phyloP scores from a whole-genome alignment of 2,888 invertebrate genomes.

The Xylota sylvarum region DNA sequence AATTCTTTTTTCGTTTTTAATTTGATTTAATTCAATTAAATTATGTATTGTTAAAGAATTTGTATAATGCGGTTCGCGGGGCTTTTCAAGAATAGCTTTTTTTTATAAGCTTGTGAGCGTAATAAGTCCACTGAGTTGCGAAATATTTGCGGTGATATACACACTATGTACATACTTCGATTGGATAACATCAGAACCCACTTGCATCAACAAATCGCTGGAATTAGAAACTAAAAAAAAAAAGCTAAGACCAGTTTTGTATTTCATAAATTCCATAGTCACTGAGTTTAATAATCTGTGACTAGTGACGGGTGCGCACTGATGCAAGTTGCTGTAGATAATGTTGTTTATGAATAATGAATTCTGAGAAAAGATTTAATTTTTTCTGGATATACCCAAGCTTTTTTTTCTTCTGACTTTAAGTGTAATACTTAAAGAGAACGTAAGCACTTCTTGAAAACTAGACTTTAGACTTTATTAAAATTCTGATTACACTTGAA shows the following conservation, averaged over 20 bases:
- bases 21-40: conserved; percentile 12
- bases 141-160: conserved; percentile 7
- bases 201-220: not conserved
- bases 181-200: not conserved
- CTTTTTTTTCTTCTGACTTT: not conserved
- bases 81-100: not conserved
- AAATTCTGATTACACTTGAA: not conserved
- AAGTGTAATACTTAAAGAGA: not conserved
- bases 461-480: not conserved
- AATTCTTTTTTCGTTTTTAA: not conserved
- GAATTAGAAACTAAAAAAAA: not conserved
- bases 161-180: too few species aligned
- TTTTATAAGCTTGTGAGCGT: not conserved
- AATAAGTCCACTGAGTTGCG: not conserved
- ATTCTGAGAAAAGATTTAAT: not conserved
- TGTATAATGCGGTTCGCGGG: conserved; percentile 12
- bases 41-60: not conserved
- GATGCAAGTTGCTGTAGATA: not conserved
- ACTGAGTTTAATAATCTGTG: not conserved
- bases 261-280: conserved; percentile 2
- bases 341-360: not conserved
- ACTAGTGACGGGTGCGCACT: not conserved
- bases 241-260: not conserved
- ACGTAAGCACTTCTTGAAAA: not conserved
- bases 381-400: not conserved